Evolutionary conservation across 2,888 invertebrate genomes (phyloP), one percentile per base, ranked within the genome.

Genomic region (Papilio demoleus): DNA sequence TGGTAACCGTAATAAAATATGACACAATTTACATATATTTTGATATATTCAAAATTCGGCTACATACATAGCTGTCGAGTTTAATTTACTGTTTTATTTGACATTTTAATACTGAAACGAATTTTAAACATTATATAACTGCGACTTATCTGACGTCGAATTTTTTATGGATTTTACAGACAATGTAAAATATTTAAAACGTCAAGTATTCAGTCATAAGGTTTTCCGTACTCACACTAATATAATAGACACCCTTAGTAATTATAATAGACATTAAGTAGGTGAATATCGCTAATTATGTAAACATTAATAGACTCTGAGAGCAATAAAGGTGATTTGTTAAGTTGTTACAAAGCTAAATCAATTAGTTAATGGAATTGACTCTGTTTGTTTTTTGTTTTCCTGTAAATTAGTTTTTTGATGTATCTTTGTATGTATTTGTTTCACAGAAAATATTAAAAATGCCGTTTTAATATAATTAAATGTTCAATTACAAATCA

Each of bases 301-400:
- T 47, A 3, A 5, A 17, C 11, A 14, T 38, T 14, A 38, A 40
- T 4, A 36, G 40, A 40, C n/a, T 45, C 2, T 9, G 6, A 45
- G 9, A 19, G 45, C 19, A 45, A 3, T 40, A 45, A 45, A 45
- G 17, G 17, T 45, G 9, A 45, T 3, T 45, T 40, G 40, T 45
- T 19, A 8, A 45, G 19, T 47, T 47, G 47, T 12, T 47, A 22
- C 17, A 47, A 47, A 47, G 47, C 24, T 47, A 4, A 47, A 12
- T 12, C 47, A 47, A 47, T 50, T 50, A 50, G 14, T n/a, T 50
- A 50, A 50, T 50, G 50, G 27, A 50, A n/a, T 50, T 50, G 12
- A 14, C 6, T 50, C 27, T 22, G 47, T 47, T 47, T 4, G 12
- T 14, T 6, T 50, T 50, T 27, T 14, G 8, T 50, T 14, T 24